Conservation (phyloP, 30 jellyfish, hydroid and myxozoan genomes). For the Turritopsis dohrnii region DNA sequence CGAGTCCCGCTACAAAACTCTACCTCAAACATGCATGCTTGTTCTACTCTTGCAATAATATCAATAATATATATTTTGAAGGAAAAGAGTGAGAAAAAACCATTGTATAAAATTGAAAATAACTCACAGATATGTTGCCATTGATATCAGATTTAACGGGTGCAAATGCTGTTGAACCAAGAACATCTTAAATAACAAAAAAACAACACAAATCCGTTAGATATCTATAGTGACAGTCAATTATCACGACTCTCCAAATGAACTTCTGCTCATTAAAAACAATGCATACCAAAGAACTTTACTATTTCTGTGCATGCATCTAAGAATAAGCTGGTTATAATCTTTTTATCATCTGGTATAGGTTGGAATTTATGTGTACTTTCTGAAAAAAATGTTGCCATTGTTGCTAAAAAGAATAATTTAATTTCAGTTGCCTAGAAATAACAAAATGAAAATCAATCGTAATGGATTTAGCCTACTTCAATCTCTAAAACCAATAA, state of each 20-base stretch:
- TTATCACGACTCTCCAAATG: too few species aligned
- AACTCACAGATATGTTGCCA: conserved; percentile 84
- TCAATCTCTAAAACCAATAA: too few species aligned
- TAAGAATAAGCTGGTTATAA: conserved; percentile 49
- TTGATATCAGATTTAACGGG: conserved; percentile 94
- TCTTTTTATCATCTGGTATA: conserved; percentile 70
- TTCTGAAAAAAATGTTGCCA: neutral
- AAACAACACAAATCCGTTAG: neutral
- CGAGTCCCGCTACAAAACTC: too few species aligned
- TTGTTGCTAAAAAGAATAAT: neutral
- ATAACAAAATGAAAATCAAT: neutral
- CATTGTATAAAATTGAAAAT: too few species aligned
- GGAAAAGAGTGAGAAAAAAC: too few species aligned
- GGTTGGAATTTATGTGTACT: conserved; percentile 4
- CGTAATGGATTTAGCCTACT: too few species aligned
- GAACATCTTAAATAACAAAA: conserved; percentile 46
- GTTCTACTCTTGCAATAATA: too few species aligned
- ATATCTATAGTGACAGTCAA: too few species aligned
- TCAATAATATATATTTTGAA: too few species aligned
- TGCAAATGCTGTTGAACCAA: conserved; percentile 93
- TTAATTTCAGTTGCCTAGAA: too few species aligned
- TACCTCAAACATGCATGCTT: too few species aligned
- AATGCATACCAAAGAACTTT: conserved; percentile 74
- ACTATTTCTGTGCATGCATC: conserved; percentile 81
- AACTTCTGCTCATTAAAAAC: neutral